Conservation (phyloP, 2,888 invertebrate genomes). For the Isotomurus palustris region DNA sequence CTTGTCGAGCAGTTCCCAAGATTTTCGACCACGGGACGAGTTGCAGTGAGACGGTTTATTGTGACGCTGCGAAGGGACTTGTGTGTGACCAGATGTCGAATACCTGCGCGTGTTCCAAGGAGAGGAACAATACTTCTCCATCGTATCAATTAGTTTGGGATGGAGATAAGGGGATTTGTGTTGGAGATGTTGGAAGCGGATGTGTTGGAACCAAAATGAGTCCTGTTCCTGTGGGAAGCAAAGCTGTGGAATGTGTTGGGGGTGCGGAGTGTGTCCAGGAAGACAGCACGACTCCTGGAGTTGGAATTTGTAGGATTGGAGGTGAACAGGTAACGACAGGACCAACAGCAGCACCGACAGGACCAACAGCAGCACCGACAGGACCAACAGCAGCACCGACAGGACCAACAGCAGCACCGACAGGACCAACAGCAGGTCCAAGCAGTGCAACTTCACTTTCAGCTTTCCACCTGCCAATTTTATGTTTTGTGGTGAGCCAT, state of each 20-base stretch:
- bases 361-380: too few relatives aligned
- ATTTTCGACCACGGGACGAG: not conserved
- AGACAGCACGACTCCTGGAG: not conserved
- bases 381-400: too few relatives aligned
- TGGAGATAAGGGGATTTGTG: not conserved
- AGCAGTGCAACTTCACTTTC: too few relatives aligned
- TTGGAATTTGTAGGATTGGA: not conserved
- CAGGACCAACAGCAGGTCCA: too few relatives aligned
- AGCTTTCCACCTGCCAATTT: too few relatives aligned
- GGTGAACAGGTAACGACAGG: not conserved
- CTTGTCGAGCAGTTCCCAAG: not conserved
- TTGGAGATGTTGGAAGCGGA: not conserved
- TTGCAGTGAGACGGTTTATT: not conserved
- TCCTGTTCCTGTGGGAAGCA: slow-evolving; percentile 2
- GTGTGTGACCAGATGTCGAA: too few relatives aligned
- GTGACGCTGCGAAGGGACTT: too few relatives aligned
- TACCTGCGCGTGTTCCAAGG: too few relatives aligned
- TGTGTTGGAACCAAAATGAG: slow-evolving; percentile 9
- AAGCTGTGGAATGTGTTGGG: slow-evolving; percentile 6
- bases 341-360: too few relatives aligned
- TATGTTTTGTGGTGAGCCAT: too few relatives aligned
- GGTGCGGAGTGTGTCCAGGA: slow-evolving; percentile 2
- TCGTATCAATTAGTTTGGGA: slow-evolving; percentile 1
- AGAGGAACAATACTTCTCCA: slow-evolving; percentile 2
- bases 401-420: too few relatives aligned